Evolutionary conservation across 2,888 invertebrate genomes (phyloP), one percentile per base, ranked within the genome.

Genomic region (Vandiemenella viatica): DNA sequence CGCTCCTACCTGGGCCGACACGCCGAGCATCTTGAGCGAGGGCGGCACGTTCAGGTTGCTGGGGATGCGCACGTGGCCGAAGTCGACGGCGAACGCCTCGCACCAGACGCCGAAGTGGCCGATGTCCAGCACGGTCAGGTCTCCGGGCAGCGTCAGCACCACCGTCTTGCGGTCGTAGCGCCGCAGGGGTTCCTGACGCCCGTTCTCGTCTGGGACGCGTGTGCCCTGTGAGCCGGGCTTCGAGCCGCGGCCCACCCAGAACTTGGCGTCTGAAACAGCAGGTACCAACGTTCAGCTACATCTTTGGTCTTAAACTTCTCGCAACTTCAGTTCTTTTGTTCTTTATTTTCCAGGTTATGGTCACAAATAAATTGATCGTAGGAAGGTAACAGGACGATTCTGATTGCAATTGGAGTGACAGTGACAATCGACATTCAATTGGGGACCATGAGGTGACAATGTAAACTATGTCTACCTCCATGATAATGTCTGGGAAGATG

Each of bases 91-190:
- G 71, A 90, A 92, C 5, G 87, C 84, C 65, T 90, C 89, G 65
- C 92, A 92, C 89, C 91, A 92, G 53, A 92, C 80, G 19, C 85
- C 88, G 66, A 93, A 87, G 71, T 90, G 88, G 1, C 90, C 91
- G 63, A 92, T 84, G 67, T 92, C 90, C 65, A 90, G 89, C 44
- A 92, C 79, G 4, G 91, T 92, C 62, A 91, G 70, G 62, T 90
- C 89, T 55, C 82, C 84, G 0, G 92, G 92, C 54, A 93, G 69
- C 0, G 90, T 90, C 26, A 93, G 71, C 7, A 91, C 91, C 60
- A 93, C 80, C 43, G 90, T 89, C 68, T 92, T 90, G 56, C 77
- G 75, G 65, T 86, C 82, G 66, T 92, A 91, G 55, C 78, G 76
- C 21, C 84, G 72, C 50, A 92, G 70, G 1, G 90, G 89, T 22